These are phyloP conservation scores for Unio pictorum DNA, from an alignment of 2,888 invertebrate genomes.

Conservation along the genomic window DNA sequence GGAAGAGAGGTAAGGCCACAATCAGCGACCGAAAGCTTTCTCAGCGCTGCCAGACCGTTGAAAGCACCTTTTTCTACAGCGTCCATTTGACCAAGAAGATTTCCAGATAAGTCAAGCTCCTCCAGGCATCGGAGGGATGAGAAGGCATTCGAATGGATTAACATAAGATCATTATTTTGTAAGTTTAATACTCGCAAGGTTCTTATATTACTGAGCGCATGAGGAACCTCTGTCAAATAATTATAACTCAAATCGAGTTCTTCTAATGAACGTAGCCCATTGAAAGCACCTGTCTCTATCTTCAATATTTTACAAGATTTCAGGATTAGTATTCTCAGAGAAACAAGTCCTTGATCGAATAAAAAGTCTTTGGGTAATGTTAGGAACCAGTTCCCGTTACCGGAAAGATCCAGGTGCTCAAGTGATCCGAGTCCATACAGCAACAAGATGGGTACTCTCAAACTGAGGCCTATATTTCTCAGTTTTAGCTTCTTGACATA, in stretches of 20 bases:
- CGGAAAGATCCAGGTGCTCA: constrained; percentile 26
- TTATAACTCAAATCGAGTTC: constrained; percentile 30
- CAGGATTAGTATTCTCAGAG: constrained; percentile 22
- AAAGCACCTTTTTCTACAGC: constrained; percentile 29
- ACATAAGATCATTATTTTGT: constrained; percentile 27
- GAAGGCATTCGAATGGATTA: constrained; percentile 26
- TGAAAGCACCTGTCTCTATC: constrained; percentile 23
- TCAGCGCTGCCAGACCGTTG: constrained; percentile 22
- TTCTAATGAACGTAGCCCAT: constrained; percentile 22
- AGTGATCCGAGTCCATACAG: constrained; percentile 16
- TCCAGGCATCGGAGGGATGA: constrained; percentile 25
- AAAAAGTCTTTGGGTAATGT: constrained; percentile 26
- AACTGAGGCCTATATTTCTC: constrained; percentile 20
- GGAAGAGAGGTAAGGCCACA: constrained; percentile 25
- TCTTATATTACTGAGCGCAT: constrained; percentile 21
- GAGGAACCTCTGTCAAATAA: constrained; percentile 27
- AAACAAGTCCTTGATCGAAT: constrained; percentile 21
- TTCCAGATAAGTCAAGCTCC: constrained; percentile 30
- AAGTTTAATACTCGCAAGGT: constrained; percentile 25
- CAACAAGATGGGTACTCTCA: constrained; percentile 24
- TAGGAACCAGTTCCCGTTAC: constrained; percentile 26
- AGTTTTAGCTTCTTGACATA: constrained; percentile 14
- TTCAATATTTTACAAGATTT: constrained; percentile 23
- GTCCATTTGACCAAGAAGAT: constrained; percentile 31
- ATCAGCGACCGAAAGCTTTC: constrained; percentile 14